Evolutionary conservation across 2,113 vertebrate species (phyloP).

Genomic region (Cepphus grylle): DNA sequence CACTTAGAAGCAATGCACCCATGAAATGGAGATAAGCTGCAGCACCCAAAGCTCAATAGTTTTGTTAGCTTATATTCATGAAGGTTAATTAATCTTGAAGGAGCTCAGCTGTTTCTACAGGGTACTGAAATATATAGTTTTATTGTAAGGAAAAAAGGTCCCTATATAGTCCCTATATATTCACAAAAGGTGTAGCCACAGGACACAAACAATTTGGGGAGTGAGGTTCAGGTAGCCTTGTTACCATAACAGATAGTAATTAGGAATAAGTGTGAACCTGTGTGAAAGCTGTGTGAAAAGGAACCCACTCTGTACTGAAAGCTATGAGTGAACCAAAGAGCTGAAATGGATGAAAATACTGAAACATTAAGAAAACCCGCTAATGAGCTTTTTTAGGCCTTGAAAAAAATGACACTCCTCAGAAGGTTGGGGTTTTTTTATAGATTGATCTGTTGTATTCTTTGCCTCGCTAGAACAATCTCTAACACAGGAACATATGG

Average conservation of each 20-base stretch:
- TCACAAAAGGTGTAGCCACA: not conserved
- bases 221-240: not conserved
- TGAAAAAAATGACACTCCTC: not conserved
- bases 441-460: not conserved
- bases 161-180: not conserved
- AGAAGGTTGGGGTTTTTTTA: not conserved
- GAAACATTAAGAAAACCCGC: not conserved
- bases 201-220: not conserved
- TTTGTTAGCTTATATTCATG: not conserved
- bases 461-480: not conserved
- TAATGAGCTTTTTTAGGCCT: not conserved
- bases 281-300: not conserved
- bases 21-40: not conserved
- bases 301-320: not conserved
- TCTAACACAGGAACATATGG: not conserved
- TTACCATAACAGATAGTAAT: not conserved
- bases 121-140: not conserved
- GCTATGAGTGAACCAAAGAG: not conserved
- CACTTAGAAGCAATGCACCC: not conserved
- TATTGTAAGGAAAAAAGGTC: not conserved
- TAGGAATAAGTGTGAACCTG: not conserved
- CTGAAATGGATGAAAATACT: not conserved
- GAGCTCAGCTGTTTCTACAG: not conserved
- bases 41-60: not conserved
- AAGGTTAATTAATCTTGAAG: slow-evolving; percentile 39